Evolutionary conservation across 92 coral and sea anemone genomes (phyloP).

Genomic region (Umimayanthus chanpuru): DNA sequence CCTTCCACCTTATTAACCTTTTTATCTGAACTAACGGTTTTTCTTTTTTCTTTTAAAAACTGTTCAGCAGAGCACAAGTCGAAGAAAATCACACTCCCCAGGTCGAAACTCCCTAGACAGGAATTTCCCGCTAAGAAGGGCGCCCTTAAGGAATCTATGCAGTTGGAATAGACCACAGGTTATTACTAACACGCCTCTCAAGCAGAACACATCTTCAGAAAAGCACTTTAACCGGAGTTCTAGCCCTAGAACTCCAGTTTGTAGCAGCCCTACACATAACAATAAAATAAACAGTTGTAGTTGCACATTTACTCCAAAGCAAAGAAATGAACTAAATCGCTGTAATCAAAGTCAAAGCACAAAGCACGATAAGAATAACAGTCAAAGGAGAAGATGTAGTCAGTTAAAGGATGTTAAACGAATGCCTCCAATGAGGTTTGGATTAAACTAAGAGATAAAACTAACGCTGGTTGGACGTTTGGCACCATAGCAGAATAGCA

Average conservation of each 20-base stretch:
- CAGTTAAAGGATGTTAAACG: slow-evolving; percentile 19
- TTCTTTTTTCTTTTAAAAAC: slow-evolving; percentile 44
- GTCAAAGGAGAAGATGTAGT: slow-evolving; percentile 7
- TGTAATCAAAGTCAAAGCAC: background rate
- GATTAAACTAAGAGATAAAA: slow-evolving; percentile 47
- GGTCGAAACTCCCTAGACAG: slow-evolving; percentile 48
- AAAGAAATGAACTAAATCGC: slow-evolving; percentile 9
- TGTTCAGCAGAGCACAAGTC: slow-evolving; percentile 46
- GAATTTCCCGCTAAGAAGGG: slow-evolving; percentile 48
- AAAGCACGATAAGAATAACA: background rate
- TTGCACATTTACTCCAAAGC: slow-evolving; percentile 14
- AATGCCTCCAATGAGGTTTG: slow-evolving; percentile 86
- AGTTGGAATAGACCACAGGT: slow-evolving; percentile 48
- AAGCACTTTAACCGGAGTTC: slow-evolving; percentile 15
- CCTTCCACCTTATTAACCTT: background rate
- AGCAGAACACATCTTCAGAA: slow-evolving; percentile 32
- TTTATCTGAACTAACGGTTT: slow-evolving; percentile 30
- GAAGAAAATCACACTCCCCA: slow-evolving; percentile 48
- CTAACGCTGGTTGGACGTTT: background rate
- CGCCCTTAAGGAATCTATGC: slow-evolving; percentile 46
- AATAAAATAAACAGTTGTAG: background rate
- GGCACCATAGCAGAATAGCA: background rate
- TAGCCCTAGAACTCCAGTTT: slow-evolving; percentile 21
- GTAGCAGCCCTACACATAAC: background rate
- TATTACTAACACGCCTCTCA: slow-evolving; percentile 41